A percentile compares a stretch with the other conserved stretches of the same genome.
phyloP scores from a whole-genome alignment of 2,113 vertebrate genomes.

The Atractosteus spatula region DNA sequence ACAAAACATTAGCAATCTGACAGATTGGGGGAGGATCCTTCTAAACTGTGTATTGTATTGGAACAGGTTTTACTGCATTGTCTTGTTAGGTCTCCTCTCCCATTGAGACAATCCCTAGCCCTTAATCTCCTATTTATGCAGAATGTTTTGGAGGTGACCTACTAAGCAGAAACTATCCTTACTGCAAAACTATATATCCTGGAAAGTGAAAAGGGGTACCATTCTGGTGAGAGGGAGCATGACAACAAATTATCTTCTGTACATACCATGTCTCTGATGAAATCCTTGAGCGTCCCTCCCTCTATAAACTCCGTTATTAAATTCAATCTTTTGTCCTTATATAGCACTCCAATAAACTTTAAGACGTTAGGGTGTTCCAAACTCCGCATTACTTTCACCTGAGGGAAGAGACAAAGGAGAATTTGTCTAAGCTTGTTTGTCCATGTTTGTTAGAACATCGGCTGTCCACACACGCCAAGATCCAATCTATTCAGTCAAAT shows the following conservation, averaged over 20 bases:
- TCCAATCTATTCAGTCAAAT: no score
- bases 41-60: no score
- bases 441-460: no score
- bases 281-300: constrained; percentile 92
- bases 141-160: constrained; percentile 23
- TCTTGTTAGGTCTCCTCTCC: constrained; percentile 14
- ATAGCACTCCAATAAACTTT: constrained; percentile 92
- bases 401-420: constrained; percentile 8
- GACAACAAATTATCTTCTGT: constrained; percentile 18
- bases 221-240: constrained; percentile 10
- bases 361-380: constrained; percentile 90
- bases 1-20: no score
- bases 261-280: constrained; percentile 83
- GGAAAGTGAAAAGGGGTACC: constrained; percentile 16
- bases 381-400: constrained; percentile 97
- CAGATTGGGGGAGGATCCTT: no score
- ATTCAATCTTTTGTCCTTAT: constrained; percentile 95
- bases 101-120: constrained; percentile 3
- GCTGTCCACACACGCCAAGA: no score
- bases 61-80: constrained; percentile 35
- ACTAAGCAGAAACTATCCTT: constrained; percentile 17
- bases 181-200: constrained; percentile 17
- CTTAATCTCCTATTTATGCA: no score
- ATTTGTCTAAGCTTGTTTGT: no score
- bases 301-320: constrained; percentile 93